Evolutionary conservation across 1,140 invertebrate genomes (phyloP).

Genomic region (Streblospio benedicti): DNA sequence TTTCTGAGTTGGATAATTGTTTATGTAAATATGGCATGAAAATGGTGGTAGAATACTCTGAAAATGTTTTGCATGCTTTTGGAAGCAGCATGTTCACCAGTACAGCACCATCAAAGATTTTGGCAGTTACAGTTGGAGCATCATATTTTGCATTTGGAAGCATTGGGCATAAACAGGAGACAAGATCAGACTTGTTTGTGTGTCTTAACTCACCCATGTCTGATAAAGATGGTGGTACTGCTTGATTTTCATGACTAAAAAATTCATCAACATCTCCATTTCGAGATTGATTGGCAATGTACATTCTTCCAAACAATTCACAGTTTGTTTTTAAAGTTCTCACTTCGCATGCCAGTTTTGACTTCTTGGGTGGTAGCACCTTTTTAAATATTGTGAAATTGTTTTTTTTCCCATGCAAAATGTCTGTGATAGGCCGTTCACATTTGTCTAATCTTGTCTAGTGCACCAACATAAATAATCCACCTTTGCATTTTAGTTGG

Average conservation of each 20-base stretch:
- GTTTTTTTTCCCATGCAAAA: too few species aligned
- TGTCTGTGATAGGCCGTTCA: too few species aligned
- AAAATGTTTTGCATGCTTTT: background rate
- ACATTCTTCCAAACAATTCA: constrained; percentile 19
- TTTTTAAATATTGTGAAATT: too few species aligned
- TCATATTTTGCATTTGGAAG: background rate
- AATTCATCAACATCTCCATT: too few species aligned
- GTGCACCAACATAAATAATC: too few species aligned
- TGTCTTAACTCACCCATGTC: constrained; percentile 13
- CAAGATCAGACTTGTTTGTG: constrained; percentile 19
- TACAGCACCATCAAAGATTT: background rate
- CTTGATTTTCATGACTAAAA: too few species aligned
- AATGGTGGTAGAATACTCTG: background rate
- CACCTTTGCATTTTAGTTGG: too few species aligned
- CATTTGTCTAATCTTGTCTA: too few species aligned
- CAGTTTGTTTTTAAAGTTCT: constrained; percentile 17
- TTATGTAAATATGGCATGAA: background rate
- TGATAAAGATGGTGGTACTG: constrained; percentile 22
- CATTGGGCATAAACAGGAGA: constrained; percentile 1
- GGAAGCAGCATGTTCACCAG: background rate
- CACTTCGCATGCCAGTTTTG: too few species aligned
- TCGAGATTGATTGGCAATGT: constrained; percentile 18
- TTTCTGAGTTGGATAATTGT: constrained; percentile 3
- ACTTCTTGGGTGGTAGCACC: too few species aligned
- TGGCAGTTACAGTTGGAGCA: background rate